Conservation (phyloP, 2,797 vertebrate genomes). For the Hydrophis major region DNA sequence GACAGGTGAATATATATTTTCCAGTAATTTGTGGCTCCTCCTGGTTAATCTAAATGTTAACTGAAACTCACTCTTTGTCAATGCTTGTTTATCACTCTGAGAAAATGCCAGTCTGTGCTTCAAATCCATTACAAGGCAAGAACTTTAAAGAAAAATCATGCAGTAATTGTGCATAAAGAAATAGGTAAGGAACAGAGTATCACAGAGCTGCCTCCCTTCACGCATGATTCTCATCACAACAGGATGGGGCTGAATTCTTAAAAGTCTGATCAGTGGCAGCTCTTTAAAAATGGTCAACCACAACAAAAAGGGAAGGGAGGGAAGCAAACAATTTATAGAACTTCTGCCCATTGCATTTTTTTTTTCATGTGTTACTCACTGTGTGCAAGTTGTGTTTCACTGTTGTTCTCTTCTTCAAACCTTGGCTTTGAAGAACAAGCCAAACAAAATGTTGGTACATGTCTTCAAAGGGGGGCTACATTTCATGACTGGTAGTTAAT, state of each 20-base stretch:
- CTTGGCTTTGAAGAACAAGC: not conserved
- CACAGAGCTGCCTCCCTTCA: not conserved
- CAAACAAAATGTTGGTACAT: not conserved
- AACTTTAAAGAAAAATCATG: constrained; percentile 3
- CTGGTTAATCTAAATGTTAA: constrained; percentile 29
- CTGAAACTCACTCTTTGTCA: not conserved
- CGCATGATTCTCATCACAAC: not conserved
- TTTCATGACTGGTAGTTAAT: not conserved
- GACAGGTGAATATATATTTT: constrained; percentile 47
- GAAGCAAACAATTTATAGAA: not conserved
- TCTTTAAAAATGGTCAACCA: not conserved
- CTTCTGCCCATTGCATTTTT: not conserved
- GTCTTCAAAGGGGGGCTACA: not conserved
- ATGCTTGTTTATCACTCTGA: constrained; percentile 22
- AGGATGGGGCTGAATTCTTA: not conserved
- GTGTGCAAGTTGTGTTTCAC: not conserved
- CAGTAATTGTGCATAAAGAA: not conserved
- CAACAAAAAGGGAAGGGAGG: not conserved
- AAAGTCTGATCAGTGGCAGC: not conserved
- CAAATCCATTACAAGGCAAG: not conserved
- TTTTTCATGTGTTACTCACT: not conserved
- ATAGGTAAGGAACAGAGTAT: not conserved
- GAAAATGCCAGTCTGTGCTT: constrained; percentile 22
- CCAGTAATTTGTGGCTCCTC: constrained; percentile 17
- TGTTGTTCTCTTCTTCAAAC: not conserved